Conservation (phyloP, 2,888 invertebrate genomes). For the Ferdinandea cuprea region DNA sequence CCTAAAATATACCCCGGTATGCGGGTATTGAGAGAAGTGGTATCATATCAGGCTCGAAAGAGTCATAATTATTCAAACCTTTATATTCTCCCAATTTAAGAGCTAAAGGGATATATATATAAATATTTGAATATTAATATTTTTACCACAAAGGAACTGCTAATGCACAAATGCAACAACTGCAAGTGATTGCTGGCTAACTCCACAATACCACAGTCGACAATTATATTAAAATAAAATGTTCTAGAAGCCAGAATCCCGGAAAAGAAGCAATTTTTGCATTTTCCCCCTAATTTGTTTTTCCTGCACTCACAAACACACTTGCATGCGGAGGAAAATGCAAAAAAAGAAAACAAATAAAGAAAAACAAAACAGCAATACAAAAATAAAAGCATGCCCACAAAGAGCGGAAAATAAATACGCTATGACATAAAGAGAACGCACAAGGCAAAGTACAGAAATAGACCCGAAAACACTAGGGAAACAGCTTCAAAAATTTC, state of each 20-base stretch:
- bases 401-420: background rate
- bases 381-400: background rate
- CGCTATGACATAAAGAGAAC: background rate
- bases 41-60: too few relatives aligned
- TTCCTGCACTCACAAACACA: slow-evolving; percentile 7
- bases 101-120: too few relatives aligned
- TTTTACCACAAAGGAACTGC: background rate
- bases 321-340: background rate
- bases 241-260: slow-evolving; percentile 50
- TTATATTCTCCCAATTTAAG: too few relatives aligned
- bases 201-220: background rate
- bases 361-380: background rate
- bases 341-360: background rate
- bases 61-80: too few relatives aligned
- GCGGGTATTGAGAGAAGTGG: too few relatives aligned
- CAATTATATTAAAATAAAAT: slow-evolving; percentile 52
- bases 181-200: slow-evolving; percentile 1
- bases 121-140: background rate
- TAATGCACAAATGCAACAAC: slow-evolving; percentile 19
- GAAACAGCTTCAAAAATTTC: slow-evolving; percentile 65
- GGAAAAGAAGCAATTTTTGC: slow-evolving; percentile 45
- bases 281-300: slow-evolving; percentile 42
- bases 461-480: slow-evolving; percentile 50
- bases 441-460: slow-evolving; percentile 12
- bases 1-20: too few relatives aligned